phyloP scores from a whole-genome alignment of 2,797 vertebrate species.

The Poeciliopsis turneri region DNA sequence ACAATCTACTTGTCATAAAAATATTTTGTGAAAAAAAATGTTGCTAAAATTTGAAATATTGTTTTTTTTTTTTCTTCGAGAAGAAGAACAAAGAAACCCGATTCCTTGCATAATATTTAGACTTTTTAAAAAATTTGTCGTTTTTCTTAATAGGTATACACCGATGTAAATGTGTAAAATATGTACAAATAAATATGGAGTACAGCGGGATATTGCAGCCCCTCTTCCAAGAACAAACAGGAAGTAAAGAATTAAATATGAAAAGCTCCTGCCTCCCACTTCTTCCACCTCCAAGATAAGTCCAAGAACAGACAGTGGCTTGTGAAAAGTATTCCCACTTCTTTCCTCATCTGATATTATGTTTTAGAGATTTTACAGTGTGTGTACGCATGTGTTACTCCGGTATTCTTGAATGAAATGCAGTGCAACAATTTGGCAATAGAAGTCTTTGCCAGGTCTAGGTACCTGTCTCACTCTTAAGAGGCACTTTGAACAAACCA shows the following conservation, averaged over 20 bases:
- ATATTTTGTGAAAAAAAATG: background rate
- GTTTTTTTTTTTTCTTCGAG: background rate
- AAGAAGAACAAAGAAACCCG: background rate
- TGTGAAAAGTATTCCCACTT: background rate
- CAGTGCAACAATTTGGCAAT: background rate
- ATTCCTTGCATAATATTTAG: constrained; percentile 6
- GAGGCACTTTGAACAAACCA: background rate
- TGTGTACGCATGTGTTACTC: background rate
- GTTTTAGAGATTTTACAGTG: background rate
- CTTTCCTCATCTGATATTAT: background rate
- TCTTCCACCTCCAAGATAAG: background rate
- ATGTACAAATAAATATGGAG: constrained; percentile 70
- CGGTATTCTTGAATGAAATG: background rate
- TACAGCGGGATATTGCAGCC: constrained; percentile 10
- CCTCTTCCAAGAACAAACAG: background rate
- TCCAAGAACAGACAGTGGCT: constrained; percentile 7
- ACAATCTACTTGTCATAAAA: background rate
- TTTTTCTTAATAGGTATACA: constrained; percentile 12
- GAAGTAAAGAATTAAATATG: background rate
- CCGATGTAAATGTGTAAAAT: background rate
- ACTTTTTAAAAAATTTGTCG: background rate
- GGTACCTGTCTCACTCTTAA: background rate
- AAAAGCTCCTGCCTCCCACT: background rate
- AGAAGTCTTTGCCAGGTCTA: background rate
- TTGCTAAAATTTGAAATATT: background rate